Evolutionary conservation across 2,888 invertebrate species (phyloP).

Genomic region (Cephalotes varians): DNA sequence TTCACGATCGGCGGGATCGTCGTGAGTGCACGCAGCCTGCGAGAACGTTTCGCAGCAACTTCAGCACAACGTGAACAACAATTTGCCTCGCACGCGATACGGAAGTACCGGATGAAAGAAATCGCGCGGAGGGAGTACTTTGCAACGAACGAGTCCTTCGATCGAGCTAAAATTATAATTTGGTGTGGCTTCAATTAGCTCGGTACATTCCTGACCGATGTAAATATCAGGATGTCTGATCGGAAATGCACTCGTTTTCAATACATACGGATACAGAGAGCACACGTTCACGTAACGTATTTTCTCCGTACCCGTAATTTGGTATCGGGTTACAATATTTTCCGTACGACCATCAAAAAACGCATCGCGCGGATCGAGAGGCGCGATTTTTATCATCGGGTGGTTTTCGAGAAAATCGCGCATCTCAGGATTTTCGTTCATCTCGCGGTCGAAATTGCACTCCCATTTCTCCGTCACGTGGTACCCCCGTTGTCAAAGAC

Average conservation of each 20-base stretch:
- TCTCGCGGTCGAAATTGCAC: background rate
- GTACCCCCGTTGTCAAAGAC: background rate
- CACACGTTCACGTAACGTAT: background rate
- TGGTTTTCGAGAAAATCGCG: background rate
- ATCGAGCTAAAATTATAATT: background rate
- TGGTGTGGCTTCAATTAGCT: background rate
- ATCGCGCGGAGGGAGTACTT: background rate
- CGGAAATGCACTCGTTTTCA: background rate
- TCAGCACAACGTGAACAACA: background rate
- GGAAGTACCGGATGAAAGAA: background rate
- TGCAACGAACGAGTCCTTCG: background rate
- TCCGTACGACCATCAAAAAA: background rate
- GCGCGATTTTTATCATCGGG: background rate
- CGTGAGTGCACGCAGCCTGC: background rate
- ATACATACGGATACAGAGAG: background rate
- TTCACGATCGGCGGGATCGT: background rate
- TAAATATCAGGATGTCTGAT: background rate
- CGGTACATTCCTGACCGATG: background rate
- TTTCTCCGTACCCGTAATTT: background rate
- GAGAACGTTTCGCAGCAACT: constrained; percentile 5
- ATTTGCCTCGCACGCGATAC: background rate
- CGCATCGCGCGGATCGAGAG: background rate
- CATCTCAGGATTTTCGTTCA: background rate
- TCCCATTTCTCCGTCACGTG: background rate
- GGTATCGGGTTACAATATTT: background rate